phyloP scores from a whole-genome alignment of 2,113 vertebrate species.

The Poecilia latipinna region DNA sequence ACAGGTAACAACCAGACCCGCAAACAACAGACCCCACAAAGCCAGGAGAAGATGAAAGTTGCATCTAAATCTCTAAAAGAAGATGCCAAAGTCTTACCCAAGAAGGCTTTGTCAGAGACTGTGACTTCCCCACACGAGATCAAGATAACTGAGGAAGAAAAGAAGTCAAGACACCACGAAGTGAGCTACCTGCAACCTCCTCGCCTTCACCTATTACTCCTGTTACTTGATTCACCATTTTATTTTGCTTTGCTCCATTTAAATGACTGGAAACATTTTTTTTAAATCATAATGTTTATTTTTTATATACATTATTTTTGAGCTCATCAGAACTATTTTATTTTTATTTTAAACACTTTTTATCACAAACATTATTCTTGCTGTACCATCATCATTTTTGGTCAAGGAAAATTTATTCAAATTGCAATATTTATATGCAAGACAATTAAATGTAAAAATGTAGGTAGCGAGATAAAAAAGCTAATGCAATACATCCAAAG shows the following conservation, averaged over 20 bases:
- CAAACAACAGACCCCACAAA: constrained; percentile 71
- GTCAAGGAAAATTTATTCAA: background rate
- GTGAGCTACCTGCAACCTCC: constrained; percentile 85
- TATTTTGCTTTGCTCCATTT: constrained; percentile 34
- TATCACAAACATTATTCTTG: background rate
- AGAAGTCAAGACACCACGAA: constrained; percentile 88
- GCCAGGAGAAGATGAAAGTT: constrained; percentile 77
- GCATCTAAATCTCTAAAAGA: constrained; percentile 77
- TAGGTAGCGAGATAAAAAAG: background rate
- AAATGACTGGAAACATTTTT: constrained; percentile 29
- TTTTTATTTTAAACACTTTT: background rate
- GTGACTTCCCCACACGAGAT: constrained; percentile 77
- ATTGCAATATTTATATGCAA: background rate
- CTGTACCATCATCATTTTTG: background rate
- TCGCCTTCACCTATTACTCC: constrained; percentile 72
- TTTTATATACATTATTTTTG: background rate
- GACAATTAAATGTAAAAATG: background rate
- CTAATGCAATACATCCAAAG: background rate
- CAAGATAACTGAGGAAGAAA: constrained; percentile 80
- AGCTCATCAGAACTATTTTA: background rate
- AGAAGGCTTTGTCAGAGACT: constrained; percentile 78
- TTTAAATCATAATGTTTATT: background rate
- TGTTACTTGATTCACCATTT: constrained; percentile 58
- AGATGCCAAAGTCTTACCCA: constrained; percentile 75
- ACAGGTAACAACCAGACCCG: constrained; percentile 73